Percentiles rank a stretch among this genome's conserved stretches.
Evolutionary conservation across 2,113 vertebrate species (phyloP).

Genomic region (Charina bottae): DNA sequence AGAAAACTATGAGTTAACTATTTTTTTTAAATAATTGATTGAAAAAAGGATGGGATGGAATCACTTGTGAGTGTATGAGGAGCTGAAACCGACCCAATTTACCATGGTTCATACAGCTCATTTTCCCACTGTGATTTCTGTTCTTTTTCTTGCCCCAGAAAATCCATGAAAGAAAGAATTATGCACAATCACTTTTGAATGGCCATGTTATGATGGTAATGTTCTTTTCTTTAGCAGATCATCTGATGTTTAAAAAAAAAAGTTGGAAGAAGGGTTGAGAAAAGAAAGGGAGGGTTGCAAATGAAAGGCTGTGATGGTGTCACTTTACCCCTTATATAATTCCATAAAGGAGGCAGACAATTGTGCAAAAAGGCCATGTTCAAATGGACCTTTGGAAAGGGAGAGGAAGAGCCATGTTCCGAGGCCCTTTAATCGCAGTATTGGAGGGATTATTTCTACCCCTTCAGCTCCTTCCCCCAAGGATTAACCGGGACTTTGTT

Average conservation of each 20-base stretch:
- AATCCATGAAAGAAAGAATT: background rate
- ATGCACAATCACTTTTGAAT: background rate
- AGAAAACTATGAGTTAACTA: too few species aligned
- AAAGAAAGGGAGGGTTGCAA: background rate
- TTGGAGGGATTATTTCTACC: background rate
- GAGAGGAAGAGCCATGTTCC: background rate
- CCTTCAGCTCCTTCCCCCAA: background rate
- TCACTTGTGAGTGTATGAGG: too few species aligned
- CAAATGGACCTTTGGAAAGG: background rate
- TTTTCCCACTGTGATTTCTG: background rate
- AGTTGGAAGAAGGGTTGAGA: background rate
- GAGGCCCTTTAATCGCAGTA: background rate
- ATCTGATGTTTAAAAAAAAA: too few species aligned
- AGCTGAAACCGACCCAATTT: too few species aligned
- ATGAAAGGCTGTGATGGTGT: background rate
- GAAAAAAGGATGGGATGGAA: too few species aligned
- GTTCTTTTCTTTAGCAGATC: background rate
- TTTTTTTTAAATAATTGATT: too few species aligned
- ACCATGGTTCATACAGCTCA: too few species aligned
- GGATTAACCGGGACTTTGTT: background rate
- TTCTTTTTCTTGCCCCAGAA: background rate
- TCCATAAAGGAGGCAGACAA: background rate
- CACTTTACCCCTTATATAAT: background rate
- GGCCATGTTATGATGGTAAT: background rate
- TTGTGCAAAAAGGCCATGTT: background rate